Conservation (phyloP, 2,113 vertebrate genomes). For the Epinephelus lanceolatus region DNA sequence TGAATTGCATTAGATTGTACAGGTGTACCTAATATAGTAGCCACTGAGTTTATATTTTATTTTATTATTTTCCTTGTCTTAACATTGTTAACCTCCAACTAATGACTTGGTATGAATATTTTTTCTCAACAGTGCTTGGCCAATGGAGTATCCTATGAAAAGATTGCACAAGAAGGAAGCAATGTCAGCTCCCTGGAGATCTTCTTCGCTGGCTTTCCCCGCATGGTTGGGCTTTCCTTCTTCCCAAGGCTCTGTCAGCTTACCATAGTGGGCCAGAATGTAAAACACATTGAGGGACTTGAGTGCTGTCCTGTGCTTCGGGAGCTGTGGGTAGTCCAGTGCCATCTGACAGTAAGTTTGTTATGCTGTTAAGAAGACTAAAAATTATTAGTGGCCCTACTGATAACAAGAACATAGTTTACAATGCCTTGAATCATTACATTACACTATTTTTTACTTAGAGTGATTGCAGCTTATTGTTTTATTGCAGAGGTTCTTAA, state of each 20-base stretch:
- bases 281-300: conserved; percentile 85
- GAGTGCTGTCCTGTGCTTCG: conserved; percentile 81
- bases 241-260: conserved; percentile 86
- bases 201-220: conserved; percentile 89
- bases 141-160: conserved; percentile 87
- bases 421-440: not conserved
- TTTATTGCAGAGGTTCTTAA: conserved; percentile 1
- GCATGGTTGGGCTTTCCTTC: conserved; percentile 85
- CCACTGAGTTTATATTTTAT: too few species aligned
- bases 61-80: not conserved
- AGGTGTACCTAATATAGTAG: too few species aligned
- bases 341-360: conserved; percentile 84
- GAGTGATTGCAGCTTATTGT: not conserved
- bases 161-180: conserved; percentile 80
- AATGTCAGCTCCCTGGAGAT: conserved; percentile 83
- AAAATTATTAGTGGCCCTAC: not conserved
- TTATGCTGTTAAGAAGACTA: not conserved
- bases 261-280: conserved; percentile 86
- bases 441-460: not conserved
- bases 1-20: too few species aligned
- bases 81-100: not conserved
- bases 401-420: not conserved
- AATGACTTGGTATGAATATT: not conserved
- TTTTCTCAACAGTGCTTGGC: conserved; percentile 82
- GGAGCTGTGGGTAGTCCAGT: conserved; percentile 90